Base-by-base conservation (phyloP, 2,113 vertebrate species). In the Jaculus jaculus region DNA sequence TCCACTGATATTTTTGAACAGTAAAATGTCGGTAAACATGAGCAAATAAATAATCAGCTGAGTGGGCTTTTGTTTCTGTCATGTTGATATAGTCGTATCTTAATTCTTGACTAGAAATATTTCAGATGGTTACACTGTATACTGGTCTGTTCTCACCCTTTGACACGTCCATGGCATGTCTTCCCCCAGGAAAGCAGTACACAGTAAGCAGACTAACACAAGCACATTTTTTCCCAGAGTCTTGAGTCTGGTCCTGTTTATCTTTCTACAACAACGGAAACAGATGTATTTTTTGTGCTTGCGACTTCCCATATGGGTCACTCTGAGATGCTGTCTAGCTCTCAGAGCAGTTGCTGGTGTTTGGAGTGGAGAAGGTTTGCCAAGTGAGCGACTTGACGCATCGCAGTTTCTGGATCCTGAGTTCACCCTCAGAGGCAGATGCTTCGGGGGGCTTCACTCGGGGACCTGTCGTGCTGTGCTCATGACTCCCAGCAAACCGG, bases 211-310 rank as follows among this genome's bases (percentile, higher is more conserved):
- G 84, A 66, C 77, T 32, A 71, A 69, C 89, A 90, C 91, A 20
- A 60, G 94, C 94, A 60, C 65, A 24, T 95, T 85, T 42, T 96
- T 92, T 78, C 18, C 65, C 95, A 92, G 71, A 84, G 96, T 73
- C 95, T 93, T 96, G 82, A 94, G 74, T 88, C 96, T 94, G 83
- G 83, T 15, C 60, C 92, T 97, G 84, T 98, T 97, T 97, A 95
- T 97, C 96, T 96, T 96, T 94, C 83, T 95, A 92, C 65, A 95
- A 96, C 95, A 96, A 96, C 77, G 92, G 96, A 98, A 98, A 96
- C 96, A 97, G 96, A 97, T 97, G 93, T 94, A 94, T 96, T 96
- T 66, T 93, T 82, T n/a, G 93, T 95, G 96, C 6, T 93, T 96
- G 42, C 87, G 89, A 78, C 71, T 94, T 94, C 93, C 96, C 98